Evolutionary conservation across 2,113 vertebrate species (phyloP).

Genomic region (Pterophyllum scalare): DNA sequence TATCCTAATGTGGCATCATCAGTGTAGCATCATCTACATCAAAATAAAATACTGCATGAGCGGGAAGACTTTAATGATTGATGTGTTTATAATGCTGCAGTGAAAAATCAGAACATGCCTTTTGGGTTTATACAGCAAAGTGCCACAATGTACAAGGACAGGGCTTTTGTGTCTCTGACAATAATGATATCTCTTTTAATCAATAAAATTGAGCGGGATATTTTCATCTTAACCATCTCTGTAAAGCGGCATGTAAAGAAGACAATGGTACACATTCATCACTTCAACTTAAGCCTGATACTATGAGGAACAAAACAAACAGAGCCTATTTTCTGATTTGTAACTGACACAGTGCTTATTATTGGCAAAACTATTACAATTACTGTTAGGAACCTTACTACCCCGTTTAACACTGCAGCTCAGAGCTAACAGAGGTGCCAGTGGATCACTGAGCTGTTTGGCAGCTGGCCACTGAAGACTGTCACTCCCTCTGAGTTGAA

Average conservation of each 20-base stretch:
- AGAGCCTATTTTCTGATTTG: background rate
- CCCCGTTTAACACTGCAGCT: background rate
- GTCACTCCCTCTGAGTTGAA: conserved; percentile 22
- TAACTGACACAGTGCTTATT: background rate
- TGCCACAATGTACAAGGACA: background rate
- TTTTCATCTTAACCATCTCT: background rate
- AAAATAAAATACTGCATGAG: too few species aligned
- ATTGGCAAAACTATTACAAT: background rate
- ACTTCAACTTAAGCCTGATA: background rate
- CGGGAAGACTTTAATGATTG: too few species aligned
- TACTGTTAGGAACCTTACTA: background rate
- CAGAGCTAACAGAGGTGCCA: background rate
- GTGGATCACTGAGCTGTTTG: conserved; percentile 12
- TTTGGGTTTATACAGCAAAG: too few species aligned
- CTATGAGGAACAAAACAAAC: background rate
- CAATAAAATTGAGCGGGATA: background rate
- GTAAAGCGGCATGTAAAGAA: background rate
- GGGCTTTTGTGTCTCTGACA: background rate
- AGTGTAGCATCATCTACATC: too few species aligned
- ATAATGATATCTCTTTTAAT: background rate
- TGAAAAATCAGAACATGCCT: too few species aligned
- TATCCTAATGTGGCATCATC: background rate
- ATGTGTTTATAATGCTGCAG: too few species aligned
- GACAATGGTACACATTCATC: background rate
- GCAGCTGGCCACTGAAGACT: conserved; percentile 19